Base-by-base conservation (phyloP, 2,113 vertebrate species). In the Apteryx mantelli region DNA sequence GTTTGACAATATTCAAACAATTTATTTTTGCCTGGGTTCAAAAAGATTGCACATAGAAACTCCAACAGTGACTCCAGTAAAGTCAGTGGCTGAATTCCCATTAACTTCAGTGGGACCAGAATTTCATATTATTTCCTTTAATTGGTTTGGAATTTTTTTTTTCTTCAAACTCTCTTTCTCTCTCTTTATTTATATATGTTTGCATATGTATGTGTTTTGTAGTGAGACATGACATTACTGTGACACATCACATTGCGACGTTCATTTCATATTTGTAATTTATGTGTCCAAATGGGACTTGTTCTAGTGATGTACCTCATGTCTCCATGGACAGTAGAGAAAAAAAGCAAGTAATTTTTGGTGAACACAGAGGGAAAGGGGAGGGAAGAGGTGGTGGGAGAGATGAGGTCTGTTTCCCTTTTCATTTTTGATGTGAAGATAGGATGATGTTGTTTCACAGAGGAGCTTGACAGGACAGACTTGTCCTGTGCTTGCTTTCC, bases 251-350 rank as follows among this genome's bases (percentile, higher is more conserved):
- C 60, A 66, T 3, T 83, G 53, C 3, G 4, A 44, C 42, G 38
- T 90, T 91, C 25, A 55, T 83, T 70, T 96, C 10, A 4, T 69
- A 26, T 80, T 92, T 91, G 58, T 88, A 91, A 66, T 36, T 82
- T 81, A 42, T 8, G 3, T 46, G 46, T 44, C 76, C 46, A 68
- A 77, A 75, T 8, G 32, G 42, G 7, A 92, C 53, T 65, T 42
- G 12, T 95, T 94, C 21, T 66, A 81, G 83, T 75, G 73, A 73
- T 58, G 73, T 95, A 94, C 71, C 87, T 92, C 26, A 79, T 84
- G 64, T 78, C 64, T 69, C 78, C 48, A 52, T 24, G 61, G 79
- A 53, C 7, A 34, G 36, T 42, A 89, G 26, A 42, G 64, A 68
- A 74, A 82, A 9, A 36, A 1, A 3, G 5, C 9, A 32, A 56